Base-by-base conservation (phyloP, 2,113 vertebrate species). In the Odobenus rosmarus region DNA sequence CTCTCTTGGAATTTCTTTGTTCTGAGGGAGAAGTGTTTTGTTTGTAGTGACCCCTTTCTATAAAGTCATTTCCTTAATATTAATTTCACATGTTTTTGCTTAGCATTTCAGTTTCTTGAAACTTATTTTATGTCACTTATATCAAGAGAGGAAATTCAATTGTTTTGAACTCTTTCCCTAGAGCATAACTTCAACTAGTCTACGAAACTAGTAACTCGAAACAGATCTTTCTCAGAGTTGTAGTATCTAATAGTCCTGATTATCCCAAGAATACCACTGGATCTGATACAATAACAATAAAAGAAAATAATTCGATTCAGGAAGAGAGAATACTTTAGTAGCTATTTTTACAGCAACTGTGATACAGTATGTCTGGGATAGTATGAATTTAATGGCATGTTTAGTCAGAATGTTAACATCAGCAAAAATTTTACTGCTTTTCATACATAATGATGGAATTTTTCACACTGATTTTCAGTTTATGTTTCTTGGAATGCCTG, bases 41-140 rank as follows among this genome's bases (percentile, higher is more conserved):
- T 88, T 33, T 95, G 46, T 21, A 76, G 19, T 71, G 74, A 89
- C 33, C 8, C 3, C 95, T 36, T 95, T 91, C 33, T 85, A 53
- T 69, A 79, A 85, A 49, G 12, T 46, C 49, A 57, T 28, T 96
- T 64, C 51, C 39, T 85, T 71, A 67, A 53, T 4, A 93, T 39
- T 57, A 93, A 71, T 90, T 76, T 74, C 2, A 28, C 19, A 42
- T 74, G 71, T 16, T 96, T 83, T 92, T 92, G 67, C 16, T 96
- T 85, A 94, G 16, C 57, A 97, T 93, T 89, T 88, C 39, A 59
- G 4, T 72, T 85, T 92, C 71, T 84, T 69, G 16, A 93, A 88
- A 86, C 13, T 84, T 86, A 88, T 77, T 76, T 8, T 79, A 74
- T 81, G 61, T 49, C 21, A 96, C 11, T 15, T 6, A 5, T 72